These are phyloP conservation scores for Epinotia brunnichana DNA, from an alignment of 2,888 invertebrate species.

Conservation along the genomic window DNA sequence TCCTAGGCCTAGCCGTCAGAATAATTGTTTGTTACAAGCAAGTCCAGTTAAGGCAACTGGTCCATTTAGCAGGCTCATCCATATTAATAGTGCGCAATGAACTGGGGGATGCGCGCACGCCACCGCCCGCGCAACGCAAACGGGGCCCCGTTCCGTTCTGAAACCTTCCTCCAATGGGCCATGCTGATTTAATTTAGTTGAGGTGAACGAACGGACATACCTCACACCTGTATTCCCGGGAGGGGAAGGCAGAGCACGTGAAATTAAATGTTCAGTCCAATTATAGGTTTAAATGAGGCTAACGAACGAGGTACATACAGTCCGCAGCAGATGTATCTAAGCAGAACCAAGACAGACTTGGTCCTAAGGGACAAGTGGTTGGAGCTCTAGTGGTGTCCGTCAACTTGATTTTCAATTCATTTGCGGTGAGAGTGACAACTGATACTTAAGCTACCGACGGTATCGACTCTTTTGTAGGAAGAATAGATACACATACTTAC, in stretches of 20 bases:
- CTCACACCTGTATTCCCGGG: neutral
- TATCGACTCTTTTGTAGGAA: too few species aligned
- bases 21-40: neutral
- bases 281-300: too few species aligned
- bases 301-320: too few species aligned
- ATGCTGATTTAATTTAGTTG: conserved; percentile 15
- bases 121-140: conserved; percentile 2
- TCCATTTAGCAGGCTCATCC: conserved; percentile 30
- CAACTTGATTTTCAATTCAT: too few species aligned
- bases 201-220: conserved; percentile 12
- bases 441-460: too few species aligned
- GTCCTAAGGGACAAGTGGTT: too few species aligned
- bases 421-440: too few species aligned
- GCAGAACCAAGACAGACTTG: too few species aligned
- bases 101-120: conserved; percentile 21
- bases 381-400: too few species aligned
- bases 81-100: conserved; percentile 23
- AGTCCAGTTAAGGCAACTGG: conserved; percentile 27
- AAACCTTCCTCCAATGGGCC: conserved; percentile 23
- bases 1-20: too few species aligned
- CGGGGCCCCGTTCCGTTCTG: conserved; percentile 28
- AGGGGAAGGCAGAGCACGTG: neutral
- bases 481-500: too few species aligned
- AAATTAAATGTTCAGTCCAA: neutral
- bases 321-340: too few species aligned